phyloP scores from a whole-genome alignment of 2,888 invertebrate genomes.

The Pachycephus smyrnensis region DNA sequence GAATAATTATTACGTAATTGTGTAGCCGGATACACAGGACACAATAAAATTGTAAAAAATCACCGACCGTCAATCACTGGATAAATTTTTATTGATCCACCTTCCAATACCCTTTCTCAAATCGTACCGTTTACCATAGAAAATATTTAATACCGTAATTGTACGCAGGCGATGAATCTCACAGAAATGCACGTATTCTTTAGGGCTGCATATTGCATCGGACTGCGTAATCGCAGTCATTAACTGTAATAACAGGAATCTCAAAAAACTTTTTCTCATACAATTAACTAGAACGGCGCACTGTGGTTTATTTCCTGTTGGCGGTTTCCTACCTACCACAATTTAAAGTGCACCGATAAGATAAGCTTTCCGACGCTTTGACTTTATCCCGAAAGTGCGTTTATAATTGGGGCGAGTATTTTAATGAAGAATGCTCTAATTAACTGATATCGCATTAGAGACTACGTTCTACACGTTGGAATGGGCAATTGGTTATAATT shows the following conservation, averaged over 20 bases:
- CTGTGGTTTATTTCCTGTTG: background rate
- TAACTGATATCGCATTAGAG: too few species aligned
- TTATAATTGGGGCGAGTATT: too few species aligned
- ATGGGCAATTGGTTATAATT: background rate
- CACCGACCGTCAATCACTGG: background rate
- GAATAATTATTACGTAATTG: slow-evolving; percentile 51
- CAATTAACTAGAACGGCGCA: background rate
- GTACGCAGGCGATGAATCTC: background rate
- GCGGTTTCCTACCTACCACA: background rate
- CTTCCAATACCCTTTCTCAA: background rate
- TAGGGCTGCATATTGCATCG: too few species aligned
- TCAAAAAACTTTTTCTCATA: background rate
- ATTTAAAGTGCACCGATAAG: background rate
- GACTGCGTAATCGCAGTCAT: too few species aligned
- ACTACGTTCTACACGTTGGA: background rate
- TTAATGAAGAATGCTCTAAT: too few species aligned
- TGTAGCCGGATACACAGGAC: slow-evolving; percentile 49
- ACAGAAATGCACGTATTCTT: too few species aligned
- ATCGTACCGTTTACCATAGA: background rate
- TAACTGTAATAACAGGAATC: background rate
- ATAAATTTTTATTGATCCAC: background rate
- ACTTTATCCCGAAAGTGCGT: too few species aligned
- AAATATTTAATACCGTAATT: background rate
- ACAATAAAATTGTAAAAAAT: slow-evolving; percentile 48
- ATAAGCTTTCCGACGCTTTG: background rate